Evolutionary conservation across 2,113 vertebrate species (phyloP).

Genomic region (Engystomops pustulosus): DNA sequence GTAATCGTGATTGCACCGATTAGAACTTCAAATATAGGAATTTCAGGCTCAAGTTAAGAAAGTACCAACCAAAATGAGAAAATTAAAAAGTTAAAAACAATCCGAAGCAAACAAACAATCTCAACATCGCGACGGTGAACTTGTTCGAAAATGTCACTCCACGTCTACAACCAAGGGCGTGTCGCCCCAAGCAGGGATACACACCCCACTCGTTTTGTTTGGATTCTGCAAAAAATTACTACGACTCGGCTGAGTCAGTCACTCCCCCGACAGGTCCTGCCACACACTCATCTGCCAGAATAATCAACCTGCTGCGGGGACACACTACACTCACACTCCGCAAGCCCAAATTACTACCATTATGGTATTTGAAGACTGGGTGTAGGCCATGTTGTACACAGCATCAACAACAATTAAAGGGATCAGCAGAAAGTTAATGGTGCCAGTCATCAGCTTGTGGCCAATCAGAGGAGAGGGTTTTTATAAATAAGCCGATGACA

Average conservation of each 20-base stretch:
- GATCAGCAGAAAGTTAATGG: conserved; percentile 12
- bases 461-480: not conserved
- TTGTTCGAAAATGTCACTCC: not conserved
- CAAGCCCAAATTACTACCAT: conserved; percentile 1
- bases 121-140: too few relatives aligned
- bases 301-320: not conserved
- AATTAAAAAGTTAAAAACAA: too few relatives aligned
- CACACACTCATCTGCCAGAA: not conserved
- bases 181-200: not conserved
- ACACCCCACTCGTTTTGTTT: not conserved
- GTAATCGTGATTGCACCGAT: not conserved
- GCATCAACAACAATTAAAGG: conserved; percentile 30
- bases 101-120: too few relatives aligned
- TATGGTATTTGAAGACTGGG: conserved; percentile 40
- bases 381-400: conserved; percentile 17
- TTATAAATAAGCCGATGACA: not conserved
- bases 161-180: not conserved
- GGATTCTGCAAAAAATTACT: conserved; percentile 29
- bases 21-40: not conserved
- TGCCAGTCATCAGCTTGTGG: not conserved
- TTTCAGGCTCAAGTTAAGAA: not conserved
- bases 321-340: not conserved
- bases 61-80: too few relatives aligned
- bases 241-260: conserved; percentile 14
- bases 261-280: not conserved